These are phyloP conservation scores for Pristiophorus japonicus DNA, from an alignment of 2,113 vertebrate genomes.

Conservation along the genomic window DNA sequence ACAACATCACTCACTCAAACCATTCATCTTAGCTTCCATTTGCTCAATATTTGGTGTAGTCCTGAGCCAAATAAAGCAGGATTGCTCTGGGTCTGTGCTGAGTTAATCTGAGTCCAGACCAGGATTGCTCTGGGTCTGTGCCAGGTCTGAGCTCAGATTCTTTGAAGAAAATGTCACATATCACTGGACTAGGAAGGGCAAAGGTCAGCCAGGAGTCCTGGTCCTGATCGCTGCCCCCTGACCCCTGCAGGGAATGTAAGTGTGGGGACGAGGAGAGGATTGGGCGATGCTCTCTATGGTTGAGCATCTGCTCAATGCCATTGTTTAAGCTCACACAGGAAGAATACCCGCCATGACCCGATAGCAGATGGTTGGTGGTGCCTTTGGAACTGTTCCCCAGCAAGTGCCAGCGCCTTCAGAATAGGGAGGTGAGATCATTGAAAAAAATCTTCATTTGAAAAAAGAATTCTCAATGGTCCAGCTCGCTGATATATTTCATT, in stretches of 20 bases:
- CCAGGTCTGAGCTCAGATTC: too few species aligned
- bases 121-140: neutral
- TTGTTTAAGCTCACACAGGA: neutral
- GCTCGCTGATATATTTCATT: neutral
- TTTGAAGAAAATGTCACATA: neutral
- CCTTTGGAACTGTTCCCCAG: neutral
- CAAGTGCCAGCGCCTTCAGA: neutral
- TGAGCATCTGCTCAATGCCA: too few species aligned
- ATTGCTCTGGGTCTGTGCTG: neutral
- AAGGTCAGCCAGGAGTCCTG: neutral
- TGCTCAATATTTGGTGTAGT: neutral
- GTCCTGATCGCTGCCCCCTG: neutral
- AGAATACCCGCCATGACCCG: neutral
- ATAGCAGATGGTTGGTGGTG: neutral
- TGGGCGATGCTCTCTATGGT: neutral
- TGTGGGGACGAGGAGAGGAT: neutral
- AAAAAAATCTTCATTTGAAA: neutral
- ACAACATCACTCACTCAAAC: neutral
- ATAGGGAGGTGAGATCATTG: neutral
- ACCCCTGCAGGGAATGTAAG: neutral
- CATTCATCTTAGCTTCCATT: neutral
- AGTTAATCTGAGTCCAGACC: too few species aligned
- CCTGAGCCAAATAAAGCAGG: neutral
- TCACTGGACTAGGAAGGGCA: neutral
- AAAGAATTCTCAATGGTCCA: neutral